These are phyloP conservation scores for Lithophane ornitopus DNA, from an alignment of 2,888 invertebrate genomes.

Conservation along the genomic window DNA sequence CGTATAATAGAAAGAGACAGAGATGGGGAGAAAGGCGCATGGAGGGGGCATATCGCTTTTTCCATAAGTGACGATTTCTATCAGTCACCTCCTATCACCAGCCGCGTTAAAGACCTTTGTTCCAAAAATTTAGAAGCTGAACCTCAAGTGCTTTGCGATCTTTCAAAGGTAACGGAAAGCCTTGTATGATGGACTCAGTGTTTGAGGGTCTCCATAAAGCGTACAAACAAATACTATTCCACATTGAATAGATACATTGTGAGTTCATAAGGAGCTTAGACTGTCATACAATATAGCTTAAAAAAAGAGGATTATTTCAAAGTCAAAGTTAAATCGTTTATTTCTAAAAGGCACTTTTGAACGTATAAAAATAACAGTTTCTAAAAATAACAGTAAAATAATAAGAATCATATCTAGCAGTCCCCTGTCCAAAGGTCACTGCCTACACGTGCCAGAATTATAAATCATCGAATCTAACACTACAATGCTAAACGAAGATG, in stretches of 20 bases:
- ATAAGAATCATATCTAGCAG: not conserved
- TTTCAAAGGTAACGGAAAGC: not conserved
- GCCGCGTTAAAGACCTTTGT: no score
- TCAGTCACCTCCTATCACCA: no score
- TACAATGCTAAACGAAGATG: conserved; percentile 16
- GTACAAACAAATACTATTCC: not conserved
- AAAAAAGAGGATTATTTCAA: not conserved
- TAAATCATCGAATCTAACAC: conserved; percentile 41
- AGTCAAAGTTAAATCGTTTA: no score
- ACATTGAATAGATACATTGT: not conserved
- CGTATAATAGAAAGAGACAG: no score
- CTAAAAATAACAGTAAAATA: conserved; percentile 23
- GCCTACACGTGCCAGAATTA: conserved; percentile 22
- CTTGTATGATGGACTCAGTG: not conserved
- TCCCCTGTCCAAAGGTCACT: conserved; percentile 21
- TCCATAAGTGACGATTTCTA: no score
- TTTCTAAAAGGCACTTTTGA: no score
- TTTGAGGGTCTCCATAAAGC: not conserved
- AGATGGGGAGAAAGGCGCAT: no score
- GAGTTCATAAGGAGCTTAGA: not conserved
- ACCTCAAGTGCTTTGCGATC: not conserved
- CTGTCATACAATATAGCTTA: not conserved
- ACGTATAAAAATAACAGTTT: no score
- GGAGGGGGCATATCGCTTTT: no score
- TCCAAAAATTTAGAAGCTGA: not conserved